A percentile compares a stretch with the other conserved stretches of the same genome.
phyloP scores from a whole-genome alignment of 2,888 invertebrate species.

The Drosophila paranaensis region DNA sequence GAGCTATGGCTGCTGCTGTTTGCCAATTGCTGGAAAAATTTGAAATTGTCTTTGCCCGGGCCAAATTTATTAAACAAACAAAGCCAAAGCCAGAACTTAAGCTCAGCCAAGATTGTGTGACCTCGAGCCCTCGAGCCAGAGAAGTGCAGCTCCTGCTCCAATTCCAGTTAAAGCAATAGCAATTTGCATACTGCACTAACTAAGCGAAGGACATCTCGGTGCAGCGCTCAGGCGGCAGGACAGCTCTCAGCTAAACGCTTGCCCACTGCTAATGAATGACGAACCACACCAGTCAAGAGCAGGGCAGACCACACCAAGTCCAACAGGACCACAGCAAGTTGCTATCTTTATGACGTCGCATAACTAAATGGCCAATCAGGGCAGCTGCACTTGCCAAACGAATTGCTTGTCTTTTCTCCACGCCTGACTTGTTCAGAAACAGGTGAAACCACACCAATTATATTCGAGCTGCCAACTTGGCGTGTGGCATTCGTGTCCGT shows the following conservation, averaged over 20 bases:
- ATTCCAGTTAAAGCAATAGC: conserved; percentile 9
- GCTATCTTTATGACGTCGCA: conserved; percentile 70
- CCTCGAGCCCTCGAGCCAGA: conserved; percentile 36
- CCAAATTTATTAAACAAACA: conserved; percentile 77
- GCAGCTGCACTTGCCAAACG: conserved; percentile 56
- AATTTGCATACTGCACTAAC: conserved; percentile 70
- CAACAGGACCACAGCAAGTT: conserved; percentile 17
- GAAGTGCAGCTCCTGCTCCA: conserved; percentile 16
- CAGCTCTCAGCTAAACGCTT: conserved; percentile 50
- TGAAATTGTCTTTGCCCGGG: conserved; percentile 72
- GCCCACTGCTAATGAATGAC: conserved; percentile 66
- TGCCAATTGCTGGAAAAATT: conserved; percentile 77
- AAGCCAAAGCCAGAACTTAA: conserved; percentile 40
- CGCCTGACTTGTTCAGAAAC: not conserved
- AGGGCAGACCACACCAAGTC: conserved; percentile 9
- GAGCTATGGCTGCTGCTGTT: conserved; percentile 55
- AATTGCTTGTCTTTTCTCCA: conserved; percentile 36
- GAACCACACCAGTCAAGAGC: not conserved
- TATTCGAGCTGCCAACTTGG: not conserved
- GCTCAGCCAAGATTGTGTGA: conserved; percentile 35
- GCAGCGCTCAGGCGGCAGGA: conserved; percentile 13
- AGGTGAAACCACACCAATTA: not conserved
- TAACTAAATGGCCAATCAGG: conserved; percentile 73
- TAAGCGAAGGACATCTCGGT: conserved; percentile 53
- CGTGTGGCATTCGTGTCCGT: conserved; percentile 14